Conservation (phyloP, 2,113 vertebrate species). For the Ciconia stormi region DNA sequence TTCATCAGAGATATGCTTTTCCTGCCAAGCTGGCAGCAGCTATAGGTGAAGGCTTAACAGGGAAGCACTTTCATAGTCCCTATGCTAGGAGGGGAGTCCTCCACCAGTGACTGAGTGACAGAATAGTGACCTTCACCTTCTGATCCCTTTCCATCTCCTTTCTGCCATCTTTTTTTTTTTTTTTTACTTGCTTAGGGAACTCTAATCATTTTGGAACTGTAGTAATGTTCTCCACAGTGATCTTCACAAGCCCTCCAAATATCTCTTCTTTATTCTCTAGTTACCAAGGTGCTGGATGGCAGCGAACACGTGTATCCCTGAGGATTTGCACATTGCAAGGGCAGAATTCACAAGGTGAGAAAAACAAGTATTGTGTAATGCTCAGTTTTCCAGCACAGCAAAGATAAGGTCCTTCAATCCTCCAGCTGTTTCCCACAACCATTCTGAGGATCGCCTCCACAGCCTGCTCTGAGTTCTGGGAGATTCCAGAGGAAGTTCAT, state of each 20-base stretch:
- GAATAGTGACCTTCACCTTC: background rate
- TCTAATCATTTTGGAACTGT: background rate
- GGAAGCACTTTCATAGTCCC: background rate
- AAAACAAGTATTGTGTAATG: slow-evolving; percentile 12
- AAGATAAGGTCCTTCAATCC: background rate
- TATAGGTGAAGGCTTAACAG: background rate
- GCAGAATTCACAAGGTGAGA: slow-evolving; percentile 25
- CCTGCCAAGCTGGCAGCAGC: slow-evolving; percentile 38
- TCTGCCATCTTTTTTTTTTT: background rate
- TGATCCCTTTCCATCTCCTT: background rate
- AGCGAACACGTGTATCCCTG: background rate
- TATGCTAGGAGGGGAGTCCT: background rate
- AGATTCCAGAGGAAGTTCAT: background rate
- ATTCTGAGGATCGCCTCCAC: background rate
- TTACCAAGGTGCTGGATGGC: background rate
- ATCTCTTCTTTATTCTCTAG: background rate
- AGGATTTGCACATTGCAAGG: background rate
- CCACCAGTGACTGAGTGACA: background rate
- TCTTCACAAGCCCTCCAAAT: background rate
- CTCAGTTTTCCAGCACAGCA: background rate
- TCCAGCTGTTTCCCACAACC: background rate
- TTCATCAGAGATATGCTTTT: background rate
- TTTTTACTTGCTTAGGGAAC: background rate
- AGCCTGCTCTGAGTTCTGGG: background rate
- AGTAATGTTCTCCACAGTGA: background rate